Base-by-base conservation (phyloP, 2,113 vertebrate genomes). In the Dasypus novemcinctus region DNA sequence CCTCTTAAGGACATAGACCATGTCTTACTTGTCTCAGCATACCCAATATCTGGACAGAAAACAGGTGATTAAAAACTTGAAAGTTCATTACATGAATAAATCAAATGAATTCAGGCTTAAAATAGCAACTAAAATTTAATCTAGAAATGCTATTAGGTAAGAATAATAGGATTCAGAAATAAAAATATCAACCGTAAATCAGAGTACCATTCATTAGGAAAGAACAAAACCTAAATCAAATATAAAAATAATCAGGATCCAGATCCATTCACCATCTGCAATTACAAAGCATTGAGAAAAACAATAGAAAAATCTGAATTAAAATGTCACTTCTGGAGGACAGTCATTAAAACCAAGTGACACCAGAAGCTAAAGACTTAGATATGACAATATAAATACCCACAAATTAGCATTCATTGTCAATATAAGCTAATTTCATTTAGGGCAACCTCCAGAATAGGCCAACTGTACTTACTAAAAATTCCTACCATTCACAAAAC, bases 111-210 rank as follows among this genome's bases (percentile, higher is more conserved):
- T 38, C 33, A 76, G 14, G n/a, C 59, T 68, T 82, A 92, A 94
- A 74, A 41, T 29, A 89, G 7, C 75, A 61, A 71, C 52, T 23
- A 31, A 87, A 72, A 52, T 54, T 43, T 43, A 82, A 87, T 38
- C 18, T 66, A 66, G 54, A 81, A 75, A 83, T 33, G 20, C 38
- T 25, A 36, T 27, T n/a, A 78, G 13, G 33, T 72, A 41, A 41
- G 43, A 95, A 25, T 81, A 79, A 23, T 64, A 87, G 33, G 68
- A 86, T 79, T 52, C 41, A 79, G 63, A 79, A 95, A 83, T 52
- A 61, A 76, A 95, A 95, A 84, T 10, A 49, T 78, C 52, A 78
- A 84, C 23, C 78, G 29, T 79, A 83, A 80, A 72, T 86, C 3
- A 86, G 38, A 85, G 57, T 61, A 86, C 14, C 29, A 36, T 21